A percentile compares a stretch with the other conserved stretches of the same genome.
These are phyloP conservation scores for Drosophila littoralis DNA, from an alignment of 1,140 invertebrate genomes.

Conservation along the genomic window DNA sequence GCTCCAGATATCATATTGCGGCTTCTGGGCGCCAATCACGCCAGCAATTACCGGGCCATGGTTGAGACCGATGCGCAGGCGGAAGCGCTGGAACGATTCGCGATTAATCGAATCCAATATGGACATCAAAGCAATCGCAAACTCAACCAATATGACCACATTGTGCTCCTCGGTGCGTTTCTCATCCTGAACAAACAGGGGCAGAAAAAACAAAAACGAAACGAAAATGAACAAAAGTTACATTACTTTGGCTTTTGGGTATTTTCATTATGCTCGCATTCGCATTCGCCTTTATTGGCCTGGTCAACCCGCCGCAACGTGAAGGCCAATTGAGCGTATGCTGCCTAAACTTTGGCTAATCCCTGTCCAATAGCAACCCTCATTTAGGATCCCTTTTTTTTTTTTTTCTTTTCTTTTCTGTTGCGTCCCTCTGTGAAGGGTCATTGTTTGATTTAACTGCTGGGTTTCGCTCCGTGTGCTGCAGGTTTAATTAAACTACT, in stretches of 20 bases:
- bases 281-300: conserved; percentile 48
- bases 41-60: conserved; percentile 97
- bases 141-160: conserved; percentile 95
- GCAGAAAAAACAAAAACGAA: conserved; percentile 5
- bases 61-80: conserved; percentile 95
- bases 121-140: conserved; percentile 95
- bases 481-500: conserved; percentile 75
- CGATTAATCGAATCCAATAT: conserved; percentile 97
- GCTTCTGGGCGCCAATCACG: conserved; percentile 97
- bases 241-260: conserved; percentile 52
- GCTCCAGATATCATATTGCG: conserved; percentile 99
- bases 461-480: conserved; percentile 38
- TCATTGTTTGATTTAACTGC: conserved; percentile 60
- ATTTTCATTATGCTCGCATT: conserved; percentile 41
- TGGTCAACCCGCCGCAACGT: conserved; percentile 23
- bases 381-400: conserved; percentile 62
- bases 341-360: conserved; percentile 51
- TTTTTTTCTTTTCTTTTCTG: conserved; percentile 39
- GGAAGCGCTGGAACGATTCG: conserved; percentile 98
- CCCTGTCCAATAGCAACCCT: conserved; percentile 58
- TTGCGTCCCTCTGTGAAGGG: conserved; percentile 47
- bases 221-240: conserved; percentile 34
- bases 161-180: conserved; percentile 93
- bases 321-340: conserved; percentile 62
- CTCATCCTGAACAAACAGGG: conserved; percentile 86